Percentiles rank a stretch among this genome's conserved stretches.
These are phyloP conservation scores for Sebastes hopkinsi DNA, from an alignment of 2,797 vertebrate species.

Conservation along the genomic window DNA sequence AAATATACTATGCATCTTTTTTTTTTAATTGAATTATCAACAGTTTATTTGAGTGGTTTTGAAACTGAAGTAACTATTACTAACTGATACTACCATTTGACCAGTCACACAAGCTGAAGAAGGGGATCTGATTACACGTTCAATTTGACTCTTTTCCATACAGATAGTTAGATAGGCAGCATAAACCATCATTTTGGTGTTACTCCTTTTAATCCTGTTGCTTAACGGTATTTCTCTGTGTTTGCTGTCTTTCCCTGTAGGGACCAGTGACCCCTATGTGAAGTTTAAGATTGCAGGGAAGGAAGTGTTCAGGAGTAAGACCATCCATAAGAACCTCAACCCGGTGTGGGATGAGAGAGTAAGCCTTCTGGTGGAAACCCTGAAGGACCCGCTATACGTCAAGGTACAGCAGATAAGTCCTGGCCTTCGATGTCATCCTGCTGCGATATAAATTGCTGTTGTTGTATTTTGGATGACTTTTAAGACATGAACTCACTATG, in stretches of 20 bases:
- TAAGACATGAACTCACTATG: neutral
- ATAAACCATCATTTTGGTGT: neutral
- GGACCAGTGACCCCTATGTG: slow-evolving; percentile 96
- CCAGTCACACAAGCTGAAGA: neutral
- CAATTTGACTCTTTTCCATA: neutral
- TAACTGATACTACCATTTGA: neutral
- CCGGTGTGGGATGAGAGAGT: slow-evolving; percentile 95
- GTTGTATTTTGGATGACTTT: neutral
- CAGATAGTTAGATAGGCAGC: neutral
- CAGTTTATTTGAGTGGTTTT: neutral
- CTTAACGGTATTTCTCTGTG: neutral
- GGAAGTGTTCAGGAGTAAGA: slow-evolving; percentile 96
- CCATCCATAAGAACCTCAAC: slow-evolving; percentile 95
- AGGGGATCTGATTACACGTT: neutral
- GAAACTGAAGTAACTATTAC: neutral
- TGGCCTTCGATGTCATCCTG: neutral
- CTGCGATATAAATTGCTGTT: neutral
- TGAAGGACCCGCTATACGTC: slow-evolving; percentile 89
- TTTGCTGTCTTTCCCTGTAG: slow-evolving; percentile 64
- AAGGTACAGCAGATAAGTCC: slow-evolving; percentile 82
- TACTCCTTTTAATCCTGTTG: neutral
- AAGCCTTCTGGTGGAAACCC: slow-evolving; percentile 86
- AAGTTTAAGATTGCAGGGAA: slow-evolving; percentile 96
- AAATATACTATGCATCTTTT: too few relatives aligned
- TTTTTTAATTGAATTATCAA: neutral